Conservation (phyloP, 2,797 vertebrate species). For the Eulemur rubriventer region DNA sequence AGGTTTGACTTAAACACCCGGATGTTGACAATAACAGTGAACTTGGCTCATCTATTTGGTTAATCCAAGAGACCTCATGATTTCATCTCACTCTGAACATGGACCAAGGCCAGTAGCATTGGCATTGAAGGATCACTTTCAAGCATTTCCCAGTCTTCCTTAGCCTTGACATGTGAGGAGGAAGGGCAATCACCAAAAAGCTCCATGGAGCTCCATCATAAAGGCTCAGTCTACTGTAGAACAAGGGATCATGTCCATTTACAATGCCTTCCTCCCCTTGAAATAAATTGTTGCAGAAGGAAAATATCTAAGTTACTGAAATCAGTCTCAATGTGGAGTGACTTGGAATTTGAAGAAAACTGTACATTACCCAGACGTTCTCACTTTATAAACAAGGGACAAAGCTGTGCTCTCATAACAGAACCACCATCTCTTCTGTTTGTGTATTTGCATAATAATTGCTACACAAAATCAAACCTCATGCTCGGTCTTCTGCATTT, state of each 20-base stretch:
- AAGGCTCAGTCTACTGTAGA: background rate
- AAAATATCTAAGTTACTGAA: background rate
- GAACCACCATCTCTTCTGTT: slow-evolving; percentile 30
- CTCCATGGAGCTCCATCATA: background rate
- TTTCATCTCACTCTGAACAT: background rate
- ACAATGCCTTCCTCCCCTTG: background rate
- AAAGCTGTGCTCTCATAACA: slow-evolving; percentile 31
- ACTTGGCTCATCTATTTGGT: background rate
- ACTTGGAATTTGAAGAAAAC: slow-evolving; percentile 53
- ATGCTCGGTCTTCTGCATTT: slow-evolving; percentile 19
- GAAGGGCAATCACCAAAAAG: background rate
- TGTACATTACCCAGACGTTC: slow-evolving; percentile 2
- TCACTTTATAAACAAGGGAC: slow-evolving; percentile 66
- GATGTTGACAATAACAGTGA: background rate
- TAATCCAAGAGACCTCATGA: background rate
- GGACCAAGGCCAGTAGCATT: background rate
- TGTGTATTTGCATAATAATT: slow-evolving; percentile 74
- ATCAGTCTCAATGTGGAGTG: background rate
- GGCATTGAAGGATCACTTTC: background rate
- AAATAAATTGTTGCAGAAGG: slow-evolving; percentile 12
- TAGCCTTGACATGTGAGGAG: background rate
- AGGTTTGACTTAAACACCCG: background rate
- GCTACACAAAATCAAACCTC: slow-evolving; percentile 61
- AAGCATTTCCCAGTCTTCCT: background rate
- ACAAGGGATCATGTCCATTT: background rate